phyloP scores from a whole-genome alignment of 1,140 invertebrate genomes.

The Tetranychus urticae region DNA sequence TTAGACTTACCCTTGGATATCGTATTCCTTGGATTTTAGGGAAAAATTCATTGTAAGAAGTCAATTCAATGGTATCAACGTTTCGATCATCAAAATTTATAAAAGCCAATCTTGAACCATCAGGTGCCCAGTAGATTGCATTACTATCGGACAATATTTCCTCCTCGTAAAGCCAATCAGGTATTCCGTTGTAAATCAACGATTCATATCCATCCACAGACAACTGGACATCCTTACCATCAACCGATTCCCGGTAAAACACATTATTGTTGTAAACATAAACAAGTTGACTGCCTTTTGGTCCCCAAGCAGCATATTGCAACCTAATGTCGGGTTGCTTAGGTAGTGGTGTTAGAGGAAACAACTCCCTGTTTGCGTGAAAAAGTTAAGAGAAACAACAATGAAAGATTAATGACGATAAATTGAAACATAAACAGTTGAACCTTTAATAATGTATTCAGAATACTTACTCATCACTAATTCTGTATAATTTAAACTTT shows the following conservation, averaged over 20 bases:
- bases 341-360: not conserved
- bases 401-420: not conserved
- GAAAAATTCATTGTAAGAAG: slow-evolving; percentile 11
- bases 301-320: slow-evolving; percentile 21
- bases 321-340: slow-evolving; percentile 1
- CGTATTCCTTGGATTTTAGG: slow-evolving; percentile 6
- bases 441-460: not conserved
- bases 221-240: not conserved
- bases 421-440: not conserved
- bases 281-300: slow-evolving; percentile 18
- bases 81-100: slow-evolving; percentile 19
- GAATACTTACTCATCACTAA: slow-evolving; percentile 10
- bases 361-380: not conserved
- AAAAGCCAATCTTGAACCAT: slow-evolving; percentile 17
- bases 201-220: slow-evolving; percentile 11
- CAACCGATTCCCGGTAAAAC: slow-evolving; percentile 16
- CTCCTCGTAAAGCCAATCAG: slow-evolving; percentile 23
- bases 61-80: slow-evolving; percentile 13
- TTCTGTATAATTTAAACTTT: slow-evolving; percentile 7
- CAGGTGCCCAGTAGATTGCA: slow-evolving; percentile 21
- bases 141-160: slow-evolving; percentile 19
- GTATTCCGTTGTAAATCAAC: slow-evolving; percentile 22
- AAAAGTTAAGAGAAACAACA: no score
- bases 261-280: slow-evolving; percentile 22
- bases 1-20: slow-evolving; percentile 3